Percentiles rank a stretch among this genome's conserved stretches.
phyloP scores from a whole-genome alignment of 2,113 vertebrate species.

The Trogon melanurus region DNA sequence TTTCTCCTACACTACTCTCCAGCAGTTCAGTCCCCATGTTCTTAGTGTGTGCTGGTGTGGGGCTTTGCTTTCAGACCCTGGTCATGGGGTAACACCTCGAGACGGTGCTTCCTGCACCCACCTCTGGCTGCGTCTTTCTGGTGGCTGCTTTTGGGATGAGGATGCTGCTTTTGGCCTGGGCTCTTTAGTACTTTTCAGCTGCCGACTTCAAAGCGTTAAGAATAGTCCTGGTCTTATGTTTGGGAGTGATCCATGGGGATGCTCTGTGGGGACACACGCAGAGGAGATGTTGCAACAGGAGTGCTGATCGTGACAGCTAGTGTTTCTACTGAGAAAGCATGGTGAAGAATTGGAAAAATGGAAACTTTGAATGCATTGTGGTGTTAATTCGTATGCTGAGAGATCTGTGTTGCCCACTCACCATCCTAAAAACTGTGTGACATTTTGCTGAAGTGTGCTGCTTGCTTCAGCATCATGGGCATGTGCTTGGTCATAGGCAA shows the following conservation, averaged over 20 bases:
- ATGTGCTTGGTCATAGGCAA: background rate
- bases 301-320: background rate
- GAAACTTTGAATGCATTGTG: background rate
- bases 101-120: rapidly evolving
- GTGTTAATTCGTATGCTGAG: conserved; percentile 22
- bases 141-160: background rate
- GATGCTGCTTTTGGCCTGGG: background rate
- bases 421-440: background rate
- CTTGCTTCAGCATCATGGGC: background rate
- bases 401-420: background rate
- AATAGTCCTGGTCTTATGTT: background rate
- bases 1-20: too few relatives aligned
- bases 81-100: background rate
- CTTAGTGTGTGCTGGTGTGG: rapidly evolving
- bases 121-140: background rate
- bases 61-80: background rate
- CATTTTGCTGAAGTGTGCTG: background rate
- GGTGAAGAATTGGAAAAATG: background rate
- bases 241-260: background rate
- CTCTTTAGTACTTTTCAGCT: background rate
- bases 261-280: background rate
- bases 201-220: background rate
- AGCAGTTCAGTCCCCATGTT: background rate
- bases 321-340: background rate
- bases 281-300: background rate